Evolutionary conservation across 2,113 vertebrate species (phyloP), one percentile per base, ranked within the genome.

Genomic region (Dipodomys ordii): DNA sequence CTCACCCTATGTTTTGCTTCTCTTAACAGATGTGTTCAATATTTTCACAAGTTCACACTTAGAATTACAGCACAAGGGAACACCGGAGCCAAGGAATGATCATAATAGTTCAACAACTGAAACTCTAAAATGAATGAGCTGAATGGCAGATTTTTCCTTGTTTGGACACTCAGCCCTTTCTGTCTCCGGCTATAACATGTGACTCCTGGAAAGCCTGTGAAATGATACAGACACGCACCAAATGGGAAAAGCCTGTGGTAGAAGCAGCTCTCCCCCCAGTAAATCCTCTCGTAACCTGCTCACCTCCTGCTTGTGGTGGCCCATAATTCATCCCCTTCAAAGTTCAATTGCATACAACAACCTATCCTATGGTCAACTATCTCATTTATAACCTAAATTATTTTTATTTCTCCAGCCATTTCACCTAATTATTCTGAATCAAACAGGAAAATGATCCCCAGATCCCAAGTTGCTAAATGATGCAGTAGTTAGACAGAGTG

Each of bases 371-470:
- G 79, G 87, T 93, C 87, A 96, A 92, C 92, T 87, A 92, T 91
- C 94, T 96, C 96, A 92, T 95, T 96, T 90, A 71, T 83, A 95
- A 94, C 90, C 89, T 69, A 93, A 96, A 94, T 87, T 95, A 88
- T 90, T 81, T 96, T 96, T 84, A 90, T 94, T 96, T 95, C 94
- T 96, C 79, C 87, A 95, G 87, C 46, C 95, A 92, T 91, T 94
- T 94, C 86, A 74, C 83, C 68, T 86, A 92, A 95, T 83, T 89
- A 81, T 87, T 87, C 83, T 12, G 83, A 96, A 92, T 95, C 95
- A 83, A 91, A 92, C 12, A 46, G 89, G 94, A 62, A 96, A 94
- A 94, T 57, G 87, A 88, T 84, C 71, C 13, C 12, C 46, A 53
- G 28, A 65, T 69, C 81, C 83, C 82, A 64, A 79, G 35, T 19